Conservation (phyloP, 2,797 vertebrate species). For the Psittacula echo region DNA sequence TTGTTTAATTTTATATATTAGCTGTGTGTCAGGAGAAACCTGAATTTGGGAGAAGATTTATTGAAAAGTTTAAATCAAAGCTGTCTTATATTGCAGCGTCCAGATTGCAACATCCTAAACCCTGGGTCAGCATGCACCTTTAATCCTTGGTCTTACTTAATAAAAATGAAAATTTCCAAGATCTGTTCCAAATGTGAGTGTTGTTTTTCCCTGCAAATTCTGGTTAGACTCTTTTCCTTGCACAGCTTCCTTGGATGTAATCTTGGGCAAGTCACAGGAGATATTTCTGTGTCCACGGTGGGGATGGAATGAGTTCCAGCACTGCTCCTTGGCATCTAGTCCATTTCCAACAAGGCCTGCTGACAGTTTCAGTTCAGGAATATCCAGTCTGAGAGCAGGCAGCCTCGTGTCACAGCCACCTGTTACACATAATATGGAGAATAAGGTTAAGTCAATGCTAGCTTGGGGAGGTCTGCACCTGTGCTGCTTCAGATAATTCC, state of each 20-base stretch:
- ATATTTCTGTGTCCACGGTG: rapidly evolving
- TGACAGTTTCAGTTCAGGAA: neutral
- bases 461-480: neutral
- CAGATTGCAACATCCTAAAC: neutral
- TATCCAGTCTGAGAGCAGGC: neutral
- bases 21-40: neutral
- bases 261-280: neutral
- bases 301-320: neutral
- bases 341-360: neutral
- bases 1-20: neutral
- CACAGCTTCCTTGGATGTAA: neutral
- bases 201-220: neutral
- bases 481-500: neutral
- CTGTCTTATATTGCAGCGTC: neutral
- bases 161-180: neutral
- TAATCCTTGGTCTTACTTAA: neutral
- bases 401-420: neutral
- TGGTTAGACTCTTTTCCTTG: neutral
- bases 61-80: neutral
- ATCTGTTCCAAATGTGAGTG: neutral
- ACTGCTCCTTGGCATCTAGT: neutral
- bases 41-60: neutral
- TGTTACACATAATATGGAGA: rapidly evolving
- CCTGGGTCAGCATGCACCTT: neutral
- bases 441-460: neutral